phyloP scores from a whole-genome alignment of 2,888 invertebrate genomes.

The Camptogramma bilineatum region DNA sequence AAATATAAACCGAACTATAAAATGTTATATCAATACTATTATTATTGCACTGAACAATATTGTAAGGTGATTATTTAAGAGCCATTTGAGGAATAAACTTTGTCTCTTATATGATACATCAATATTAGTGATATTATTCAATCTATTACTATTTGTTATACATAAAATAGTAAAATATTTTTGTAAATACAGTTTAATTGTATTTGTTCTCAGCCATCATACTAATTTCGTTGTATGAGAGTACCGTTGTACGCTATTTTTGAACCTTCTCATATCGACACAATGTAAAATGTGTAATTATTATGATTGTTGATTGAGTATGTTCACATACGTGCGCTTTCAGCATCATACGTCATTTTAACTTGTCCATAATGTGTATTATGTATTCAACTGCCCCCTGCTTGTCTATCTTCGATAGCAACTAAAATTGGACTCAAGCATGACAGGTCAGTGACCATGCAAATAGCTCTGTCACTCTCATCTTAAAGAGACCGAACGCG shows the following conservation, averaged over 20 bases:
- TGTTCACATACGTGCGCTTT: background rate
- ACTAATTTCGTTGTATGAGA: slow-evolving; percentile 52
- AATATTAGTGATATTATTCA: slow-evolving; percentile 47
- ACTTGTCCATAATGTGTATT: background rate
- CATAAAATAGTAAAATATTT: slow-evolving; percentile 61
- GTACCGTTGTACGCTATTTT: slow-evolving; percentile 24
- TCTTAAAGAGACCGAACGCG: no score
- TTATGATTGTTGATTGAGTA: slow-evolving; percentile 31
- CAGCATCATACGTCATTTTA: background rate
- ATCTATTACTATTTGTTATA: slow-evolving; percentile 40
- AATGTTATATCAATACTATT: slow-evolving; percentile 35
- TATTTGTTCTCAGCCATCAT: slow-evolving; percentile 58
- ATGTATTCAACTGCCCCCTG: no score
- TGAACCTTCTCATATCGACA: slow-evolving; percentile 16
- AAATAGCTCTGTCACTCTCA: no score
- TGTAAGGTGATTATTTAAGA: slow-evolving; percentile 3
- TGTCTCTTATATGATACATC: slow-evolving; percentile 5
- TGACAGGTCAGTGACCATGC: no score
- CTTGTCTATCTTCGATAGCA: no score
- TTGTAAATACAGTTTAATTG: slow-evolving; percentile 73
- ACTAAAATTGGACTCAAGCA: no score
- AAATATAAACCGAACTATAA: slow-evolving; percentile 56
- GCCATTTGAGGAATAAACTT: background rate
- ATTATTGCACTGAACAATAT: slow-evolving; percentile 20
- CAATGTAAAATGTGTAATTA: slow-evolving; percentile 18